A percentile compares a stretch with the other conserved stretches of the same genome.
These are phyloP conservation scores for Anhinga anhinga DNA, from an alignment of 2,113 vertebrate species.

Conservation along the genomic window DNA sequence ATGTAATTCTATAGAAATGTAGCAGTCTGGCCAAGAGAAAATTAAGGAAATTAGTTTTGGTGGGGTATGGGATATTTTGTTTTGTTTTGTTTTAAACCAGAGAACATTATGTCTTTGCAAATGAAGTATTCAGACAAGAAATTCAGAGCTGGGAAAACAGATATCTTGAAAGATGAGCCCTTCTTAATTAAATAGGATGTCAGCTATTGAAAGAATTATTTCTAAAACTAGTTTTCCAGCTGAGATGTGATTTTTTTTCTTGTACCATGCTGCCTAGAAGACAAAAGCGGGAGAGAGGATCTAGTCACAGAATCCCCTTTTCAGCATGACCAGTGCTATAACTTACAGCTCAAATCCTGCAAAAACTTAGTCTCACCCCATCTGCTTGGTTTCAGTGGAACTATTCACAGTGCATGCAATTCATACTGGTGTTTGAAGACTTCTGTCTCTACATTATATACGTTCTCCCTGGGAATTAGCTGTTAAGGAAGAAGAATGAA, in stretches of 20 bases:
- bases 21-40: conserved; percentile 33
- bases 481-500: neutral
- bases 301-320: neutral
- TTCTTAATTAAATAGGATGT: neutral
- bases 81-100: neutral
- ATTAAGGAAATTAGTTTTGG: conserved; percentile 20
- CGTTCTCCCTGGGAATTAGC: neutral
- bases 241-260: neutral
- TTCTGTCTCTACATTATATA: neutral
- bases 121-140: conserved; percentile 21
- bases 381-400: neutral
- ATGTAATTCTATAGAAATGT: conserved; percentile 32
- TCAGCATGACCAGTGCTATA: neutral
- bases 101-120: conserved; percentile 11
- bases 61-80: neutral
- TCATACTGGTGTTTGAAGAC: neutral
- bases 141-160: neutral
- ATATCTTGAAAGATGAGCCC: neutral
- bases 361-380: neutral
- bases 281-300: neutral
- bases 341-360: neutral
- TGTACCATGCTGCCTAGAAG: neutral
- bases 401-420: neutral
- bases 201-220: neutral
- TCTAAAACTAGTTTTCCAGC: neutral